Base-by-base conservation (phyloP, 2,888 invertebrate species). In the Eupithecia abbreviata region DNA sequence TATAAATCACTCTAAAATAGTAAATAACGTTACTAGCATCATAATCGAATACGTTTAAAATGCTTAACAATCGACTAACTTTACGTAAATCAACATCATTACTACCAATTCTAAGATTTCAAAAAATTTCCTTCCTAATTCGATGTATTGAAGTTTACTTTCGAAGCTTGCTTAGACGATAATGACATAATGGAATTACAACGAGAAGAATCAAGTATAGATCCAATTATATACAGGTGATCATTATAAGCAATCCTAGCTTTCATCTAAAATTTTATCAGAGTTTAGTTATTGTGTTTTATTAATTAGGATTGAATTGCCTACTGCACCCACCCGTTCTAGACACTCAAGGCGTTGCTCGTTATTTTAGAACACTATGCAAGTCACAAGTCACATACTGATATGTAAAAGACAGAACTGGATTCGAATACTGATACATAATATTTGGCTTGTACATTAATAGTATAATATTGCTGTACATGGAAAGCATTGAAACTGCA, bases 321-420 rank as follows among this genome's bases (percentile, higher is more conserved):
- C 15, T 62, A 89, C 86, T 87, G 86, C 84, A 87, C 88, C 87
- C 88, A 81, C 82, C 71, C 7, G 42, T 2, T n/a, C 85, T 88
- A 89, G 89, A 87, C 89, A 90, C 86, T 82, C 85, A 89, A 90
- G 90, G 90, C 90, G 89, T 87, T 86, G 85, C 85, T 90, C 89
- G 87, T 86, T 88, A 80, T 82, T 87, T 88, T 89, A 90, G 88
- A 90, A 90, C 87, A 88, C 90, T 93, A 92, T 88, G 89, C 91
- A 93, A 93, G 93, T 93, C 94, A 93, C 91, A 93, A 93, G 92
- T 93, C 94, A 93, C 93, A 91, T 90, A 90, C 91, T 94, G 94
- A 95, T 95, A 95, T 95, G 95, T 95, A 93, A 92, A 90, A 90
- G 89, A 92, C 89, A 91, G 90, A 90, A 90, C 89, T 89, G 88